Evolutionary conservation across 2,888 invertebrate species (phyloP).

Genomic region (Sinhomidia bicolor): DNA sequence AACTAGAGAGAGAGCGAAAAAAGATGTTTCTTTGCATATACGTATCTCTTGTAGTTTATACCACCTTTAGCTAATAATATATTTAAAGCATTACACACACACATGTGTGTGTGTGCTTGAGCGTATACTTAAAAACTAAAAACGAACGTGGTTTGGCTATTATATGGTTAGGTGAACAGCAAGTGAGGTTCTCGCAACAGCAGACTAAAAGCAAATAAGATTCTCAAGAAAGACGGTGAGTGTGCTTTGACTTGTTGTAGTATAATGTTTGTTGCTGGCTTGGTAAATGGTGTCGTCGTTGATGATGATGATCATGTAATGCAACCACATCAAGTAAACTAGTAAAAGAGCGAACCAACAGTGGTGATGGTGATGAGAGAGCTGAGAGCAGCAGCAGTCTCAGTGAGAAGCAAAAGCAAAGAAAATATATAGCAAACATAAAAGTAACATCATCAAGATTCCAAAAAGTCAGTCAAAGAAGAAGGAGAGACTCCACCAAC

Average conservation of each 20-base stretch:
- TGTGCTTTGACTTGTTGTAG: neutral
- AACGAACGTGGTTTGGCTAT: constrained; percentile 38
- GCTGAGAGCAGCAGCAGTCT: neutral
- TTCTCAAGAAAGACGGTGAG: constrained; percentile 11
- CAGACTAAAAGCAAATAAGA: constrained; percentile 46
- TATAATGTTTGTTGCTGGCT: neutral
- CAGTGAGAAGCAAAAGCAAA: constrained; percentile 3
- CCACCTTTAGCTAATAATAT: neutral
- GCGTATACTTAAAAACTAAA: neutral
- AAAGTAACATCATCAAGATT: constrained; percentile 62
- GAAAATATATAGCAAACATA: constrained; percentile 45
- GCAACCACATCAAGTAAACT: constrained; percentile 54
- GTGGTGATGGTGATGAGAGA: too few relatives aligned
- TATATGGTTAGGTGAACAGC: constrained; percentile 30
- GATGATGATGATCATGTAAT: constrained; percentile 61
- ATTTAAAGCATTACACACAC: constrained; percentile 5
- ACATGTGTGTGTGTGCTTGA: too few relatives aligned
- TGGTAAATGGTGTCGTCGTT: constrained; percentile 9
- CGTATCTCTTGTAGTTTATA: neutral
- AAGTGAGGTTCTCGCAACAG: constrained; percentile 26
- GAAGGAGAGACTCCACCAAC: constrained; percentile 19
- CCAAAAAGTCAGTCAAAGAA: constrained; percentile 67
- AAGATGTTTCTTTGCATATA: neutral
- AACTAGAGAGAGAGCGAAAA: neutral
- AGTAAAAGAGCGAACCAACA: constrained; percentile 58